phyloP scores from a whole-genome alignment of 2,797 vertebrate genomes.

The Otolemur crassicaudatus region DNA sequence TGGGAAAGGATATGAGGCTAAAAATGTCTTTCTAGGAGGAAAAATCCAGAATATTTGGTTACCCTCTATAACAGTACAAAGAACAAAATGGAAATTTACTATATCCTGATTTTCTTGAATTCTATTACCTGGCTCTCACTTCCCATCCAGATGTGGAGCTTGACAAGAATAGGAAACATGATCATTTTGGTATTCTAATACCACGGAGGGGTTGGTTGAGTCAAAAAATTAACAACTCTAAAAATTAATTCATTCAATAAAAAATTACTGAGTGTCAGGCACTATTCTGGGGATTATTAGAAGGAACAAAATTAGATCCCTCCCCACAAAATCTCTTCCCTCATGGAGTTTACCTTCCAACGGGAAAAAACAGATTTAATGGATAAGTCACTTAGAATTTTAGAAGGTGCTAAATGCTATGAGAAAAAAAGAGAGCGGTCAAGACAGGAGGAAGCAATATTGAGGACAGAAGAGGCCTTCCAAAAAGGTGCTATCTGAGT shows the following conservation, averaged over 20 bases:
- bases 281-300: neutral
- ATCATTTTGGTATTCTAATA: neutral
- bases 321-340: neutral
- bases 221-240: neutral
- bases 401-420: neutral
- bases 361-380: neutral
- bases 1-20: constrained; percentile 22
- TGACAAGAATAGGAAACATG: neutral
- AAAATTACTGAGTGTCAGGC: neutral
- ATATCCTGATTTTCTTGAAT: constrained; percentile 1
- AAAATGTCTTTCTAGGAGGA: neutral
- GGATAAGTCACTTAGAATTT: neutral
- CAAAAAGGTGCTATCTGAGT: neutral
- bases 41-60: neutral
- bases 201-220: neutral
- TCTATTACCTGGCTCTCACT: neutral
- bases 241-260: constrained; percentile 5
- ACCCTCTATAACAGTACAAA: neutral
- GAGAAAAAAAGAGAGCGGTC: neutral
- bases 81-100: neutral
- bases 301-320: neutral
- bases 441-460: no score
- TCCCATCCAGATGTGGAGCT: neutral
- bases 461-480: neutral
- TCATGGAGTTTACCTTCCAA: neutral